phyloP scores from a whole-genome alignment of 1,140 invertebrate genomes.

The Telenomus remus region DNA sequence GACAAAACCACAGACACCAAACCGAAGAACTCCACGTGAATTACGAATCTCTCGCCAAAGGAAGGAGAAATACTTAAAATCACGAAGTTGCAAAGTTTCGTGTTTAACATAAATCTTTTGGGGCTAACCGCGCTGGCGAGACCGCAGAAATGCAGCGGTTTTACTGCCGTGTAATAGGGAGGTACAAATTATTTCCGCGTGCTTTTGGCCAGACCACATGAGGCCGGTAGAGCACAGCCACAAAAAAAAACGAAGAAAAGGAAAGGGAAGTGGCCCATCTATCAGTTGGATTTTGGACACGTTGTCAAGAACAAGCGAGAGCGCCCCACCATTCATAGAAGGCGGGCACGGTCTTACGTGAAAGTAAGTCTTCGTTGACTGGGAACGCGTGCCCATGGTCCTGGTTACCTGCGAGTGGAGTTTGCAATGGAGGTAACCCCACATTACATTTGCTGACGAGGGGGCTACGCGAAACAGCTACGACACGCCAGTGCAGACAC shows the following conservation, averaged over 20 bases:
- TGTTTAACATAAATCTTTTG: too few species aligned
- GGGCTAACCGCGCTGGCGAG: too few species aligned
- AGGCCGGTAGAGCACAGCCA: too few species aligned
- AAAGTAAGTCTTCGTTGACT: constrained; percentile 72
- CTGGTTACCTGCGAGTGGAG: constrained; percentile 51
- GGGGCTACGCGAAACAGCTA: constrained; percentile 59
- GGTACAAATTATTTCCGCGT: too few species aligned
- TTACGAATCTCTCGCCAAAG: too few species aligned
- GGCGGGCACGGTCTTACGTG: constrained; percentile 64
- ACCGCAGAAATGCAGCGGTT: too few species aligned
- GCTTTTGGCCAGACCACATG: too few species aligned
- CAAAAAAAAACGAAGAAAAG: constrained; percentile 16
- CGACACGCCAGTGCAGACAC: constrained; percentile 60
- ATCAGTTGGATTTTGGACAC: constrained; percentile 49
- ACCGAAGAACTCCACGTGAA: too few species aligned
- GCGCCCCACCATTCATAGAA: constrained; percentile 58
- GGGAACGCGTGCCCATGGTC: constrained; percentile 66
- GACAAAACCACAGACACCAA: too few species aligned
- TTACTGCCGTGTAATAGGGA: too few species aligned
- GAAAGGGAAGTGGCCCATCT: constrained; percentile 36
- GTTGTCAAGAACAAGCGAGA: constrained; percentile 39
- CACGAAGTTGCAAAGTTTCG: too few species aligned
- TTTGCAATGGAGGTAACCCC: constrained; percentile 60
- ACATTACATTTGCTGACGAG: constrained; percentile 55
- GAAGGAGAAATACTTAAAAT: too few species aligned